These are phyloP conservation scores for Linyphia triangularis DNA, from an alignment of 2,888 invertebrate species.

Conservation along the genomic window DNA sequence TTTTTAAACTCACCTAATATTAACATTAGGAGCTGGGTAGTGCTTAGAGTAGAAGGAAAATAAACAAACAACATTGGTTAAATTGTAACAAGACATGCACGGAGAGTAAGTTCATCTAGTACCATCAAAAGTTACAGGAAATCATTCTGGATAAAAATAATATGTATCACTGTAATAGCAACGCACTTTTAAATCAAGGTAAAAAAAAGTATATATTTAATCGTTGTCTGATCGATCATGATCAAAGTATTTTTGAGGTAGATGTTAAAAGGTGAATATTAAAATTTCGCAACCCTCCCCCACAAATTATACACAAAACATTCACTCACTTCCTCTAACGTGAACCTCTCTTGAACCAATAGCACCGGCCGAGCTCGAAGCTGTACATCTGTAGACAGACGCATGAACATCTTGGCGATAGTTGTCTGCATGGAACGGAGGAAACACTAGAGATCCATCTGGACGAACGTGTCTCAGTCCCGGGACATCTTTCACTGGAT, in stretches of 20 bases:
- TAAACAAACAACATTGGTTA: too few species aligned
- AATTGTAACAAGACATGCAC: too few species aligned
- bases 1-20: too few species aligned
- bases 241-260: too few species aligned
- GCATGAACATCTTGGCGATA: conserved; percentile 96
- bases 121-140: too few species aligned
- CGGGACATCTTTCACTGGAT: conserved; percentile 65
- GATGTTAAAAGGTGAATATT: neutral
- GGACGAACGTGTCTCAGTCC: conserved; percentile 74
- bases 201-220: conserved; percentile 2
- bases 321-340: conserved; percentile 93
- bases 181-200: conserved; percentile 5
- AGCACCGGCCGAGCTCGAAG: conserved; percentile 92
- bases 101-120: too few species aligned
- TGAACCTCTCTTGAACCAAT: conserved; percentile 95
- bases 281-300: neutral
- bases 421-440: conserved; percentile 95
- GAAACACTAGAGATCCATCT: conserved; percentile 93
- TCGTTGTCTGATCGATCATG: too few species aligned
- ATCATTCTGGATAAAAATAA: too few species aligned
- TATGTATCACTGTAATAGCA: too few species aligned
- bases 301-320: neutral
- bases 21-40: too few species aligned
- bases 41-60: too few species aligned
- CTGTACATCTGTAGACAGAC: conserved; percentile 94